A percentile compares a stretch with the other conserved stretches of the same genome.
These are phyloP conservation scores for Micromesistius poutassou DNA, from an alignment of 2,797 vertebrate genomes.

Conservation along the genomic window DNA sequence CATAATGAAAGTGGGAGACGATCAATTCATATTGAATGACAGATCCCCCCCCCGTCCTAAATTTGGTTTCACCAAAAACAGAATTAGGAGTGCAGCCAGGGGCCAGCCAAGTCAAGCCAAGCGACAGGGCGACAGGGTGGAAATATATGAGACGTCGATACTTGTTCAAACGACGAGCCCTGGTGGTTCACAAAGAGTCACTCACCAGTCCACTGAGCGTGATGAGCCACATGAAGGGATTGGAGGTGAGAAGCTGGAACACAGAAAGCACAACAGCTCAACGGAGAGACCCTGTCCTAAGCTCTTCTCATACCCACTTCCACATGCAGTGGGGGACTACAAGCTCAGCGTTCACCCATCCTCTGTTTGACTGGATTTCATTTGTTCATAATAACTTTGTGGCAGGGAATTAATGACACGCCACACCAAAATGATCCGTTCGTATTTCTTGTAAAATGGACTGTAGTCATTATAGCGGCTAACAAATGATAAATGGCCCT, in stretches of 20 bases:
- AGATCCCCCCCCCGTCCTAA: background rate
- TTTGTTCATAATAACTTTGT: background rate
- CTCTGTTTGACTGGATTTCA: background rate
- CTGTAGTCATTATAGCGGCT: background rate
- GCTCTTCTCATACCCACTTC: background rate
- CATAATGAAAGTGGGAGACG: background rate
- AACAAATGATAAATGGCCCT: too few species aligned
- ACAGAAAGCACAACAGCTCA: background rate
- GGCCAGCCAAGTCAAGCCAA: background rate
- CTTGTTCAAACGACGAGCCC: background rate
- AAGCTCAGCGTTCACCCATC: background rate
- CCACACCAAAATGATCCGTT: too few species aligned
- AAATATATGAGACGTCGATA: background rate
- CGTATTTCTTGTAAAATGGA: background rate
- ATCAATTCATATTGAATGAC: background rate
- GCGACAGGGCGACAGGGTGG: background rate
- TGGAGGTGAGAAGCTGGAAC: constrained; percentile 87
- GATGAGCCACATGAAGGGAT: constrained; percentile 91
- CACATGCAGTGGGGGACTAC: background rate
- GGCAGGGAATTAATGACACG: background rate
- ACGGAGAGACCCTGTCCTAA: background rate
- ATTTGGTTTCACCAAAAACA: background rate
- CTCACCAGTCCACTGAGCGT: constrained; percentile 94
- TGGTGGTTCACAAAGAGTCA: constrained; percentile 26
- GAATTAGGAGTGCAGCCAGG: background rate